Evolutionary conservation across 2,888 invertebrate genomes (phyloP), one percentile per base, ranked within the genome.

Genomic region (Palloptera scutellata): DNA sequence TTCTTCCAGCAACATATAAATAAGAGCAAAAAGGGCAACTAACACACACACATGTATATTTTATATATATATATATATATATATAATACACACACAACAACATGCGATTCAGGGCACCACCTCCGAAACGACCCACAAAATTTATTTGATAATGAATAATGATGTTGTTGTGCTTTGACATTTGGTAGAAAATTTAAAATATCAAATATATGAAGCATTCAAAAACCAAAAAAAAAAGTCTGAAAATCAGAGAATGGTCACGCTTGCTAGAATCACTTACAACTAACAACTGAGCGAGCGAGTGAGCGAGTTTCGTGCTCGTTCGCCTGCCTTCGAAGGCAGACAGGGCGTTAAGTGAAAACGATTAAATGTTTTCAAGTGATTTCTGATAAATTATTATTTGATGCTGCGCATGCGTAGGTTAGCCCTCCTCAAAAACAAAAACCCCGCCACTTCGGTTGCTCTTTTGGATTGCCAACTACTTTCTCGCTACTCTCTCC

Each of bases 121-220:
- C 66, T 61, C 55, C 57, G 54, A 57, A 61, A 66, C 66, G 52
- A 61, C 41, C 61, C 55, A 66, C 66, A 61, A 61, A 30, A 66
- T 66, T 66, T 61, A 66, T 66, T 66, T 61, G 66, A 57, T 61
- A 66, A 66, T 66, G 66, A 66, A 66, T 66, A 66, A 66, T 66
- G 53, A 53, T 53, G 53, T 53, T 53, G 30, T 30, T 30, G 30
- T 30, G 53, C 53, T 53, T 53, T 53, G 53, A 53, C 53, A 53
- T 53, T 17, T 53, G 15, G 15, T 53, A 8, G 48, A 53, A 17
- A 19, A 53, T 53, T 53, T 5, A 17, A 19, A 53, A 17, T 53
- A 19, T n/a, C 9, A 52, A 11, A 52, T 53, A 17, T 5, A n/a
- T 12, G 15, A n/a, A 48, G 48, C 48, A 12, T 48, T 48, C 48